phyloP scores from a whole-genome alignment of 2,797 vertebrate species.

The Picus viridis region DNA sequence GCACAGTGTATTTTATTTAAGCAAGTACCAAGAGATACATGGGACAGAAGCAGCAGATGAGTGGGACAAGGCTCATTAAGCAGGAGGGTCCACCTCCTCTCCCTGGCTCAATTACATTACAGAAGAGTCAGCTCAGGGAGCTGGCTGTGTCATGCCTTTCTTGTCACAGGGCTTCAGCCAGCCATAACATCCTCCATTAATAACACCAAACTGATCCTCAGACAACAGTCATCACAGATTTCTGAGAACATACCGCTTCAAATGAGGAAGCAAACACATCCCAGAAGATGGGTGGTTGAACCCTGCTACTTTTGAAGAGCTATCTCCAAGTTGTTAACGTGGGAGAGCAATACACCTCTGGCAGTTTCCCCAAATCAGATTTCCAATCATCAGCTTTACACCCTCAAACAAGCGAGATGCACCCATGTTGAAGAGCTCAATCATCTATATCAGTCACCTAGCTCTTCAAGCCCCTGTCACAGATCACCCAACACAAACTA shows the following conservation, averaged over 20 bases:
- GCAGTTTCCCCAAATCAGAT: neutral
- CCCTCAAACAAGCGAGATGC: neutral
- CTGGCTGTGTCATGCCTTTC: neutral
- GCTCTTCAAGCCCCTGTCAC: neutral
- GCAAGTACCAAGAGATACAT: neutral
- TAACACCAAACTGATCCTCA: constrained; percentile 4
- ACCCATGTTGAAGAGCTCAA: neutral
- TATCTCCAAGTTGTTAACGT: neutral
- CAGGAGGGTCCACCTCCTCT: constrained; percentile 8
- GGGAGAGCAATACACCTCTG: neutral
- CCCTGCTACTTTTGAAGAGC: neutral
- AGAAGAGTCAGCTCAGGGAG: constrained; percentile 6
- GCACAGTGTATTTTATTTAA: neutral
- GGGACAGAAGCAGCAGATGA: neutral
- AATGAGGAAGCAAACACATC: neutral
- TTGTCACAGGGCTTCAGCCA: neutral
- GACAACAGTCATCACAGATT: neutral
- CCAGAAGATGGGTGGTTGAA: neutral
- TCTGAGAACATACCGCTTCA: neutral
- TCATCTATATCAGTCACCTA: neutral
- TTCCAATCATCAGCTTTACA: neutral
- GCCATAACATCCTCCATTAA: neutral
- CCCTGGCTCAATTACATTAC: neutral
- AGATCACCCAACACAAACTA: neutral
- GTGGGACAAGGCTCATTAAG: constrained; percentile 1